Conservation (phyloP, 2,888 invertebrate species). For the Drosophila niveifrons region DNA sequence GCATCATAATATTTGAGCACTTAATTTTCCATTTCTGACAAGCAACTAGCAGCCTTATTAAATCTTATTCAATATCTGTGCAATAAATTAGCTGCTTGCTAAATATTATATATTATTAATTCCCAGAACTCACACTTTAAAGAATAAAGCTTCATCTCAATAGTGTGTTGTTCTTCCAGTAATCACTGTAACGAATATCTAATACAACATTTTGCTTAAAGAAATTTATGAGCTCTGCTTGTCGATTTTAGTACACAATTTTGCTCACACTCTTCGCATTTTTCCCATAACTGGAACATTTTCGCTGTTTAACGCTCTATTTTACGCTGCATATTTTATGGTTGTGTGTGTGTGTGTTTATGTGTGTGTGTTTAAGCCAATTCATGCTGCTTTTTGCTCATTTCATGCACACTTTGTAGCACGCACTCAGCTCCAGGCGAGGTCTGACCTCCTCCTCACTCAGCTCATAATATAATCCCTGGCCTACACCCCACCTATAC, state of each 20-base stretch:
- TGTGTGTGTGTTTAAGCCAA: slow-evolving; percentile 4
- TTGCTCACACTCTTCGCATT: background rate
- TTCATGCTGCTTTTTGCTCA: slow-evolving; percentile 58
- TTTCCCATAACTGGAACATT: slow-evolving; percentile 10
- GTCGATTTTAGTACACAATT: slow-evolving; percentile 23
- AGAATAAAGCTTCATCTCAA: background rate
- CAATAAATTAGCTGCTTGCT: too few species aligned
- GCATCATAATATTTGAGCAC: too few species aligned
- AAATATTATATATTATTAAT: too few species aligned
- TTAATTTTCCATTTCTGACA: too few species aligned
- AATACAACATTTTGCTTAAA: slow-evolving; percentile 2
- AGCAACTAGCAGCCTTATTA: too few species aligned
- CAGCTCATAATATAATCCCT: background rate
- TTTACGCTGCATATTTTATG: slow-evolving; percentile 58
- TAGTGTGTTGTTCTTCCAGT: background rate
- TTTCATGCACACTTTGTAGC: slow-evolving; percentile 69
- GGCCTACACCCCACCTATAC: background rate
- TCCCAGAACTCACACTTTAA: background rate
- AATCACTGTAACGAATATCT: background rate
- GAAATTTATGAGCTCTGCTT: slow-evolving; percentile 34
- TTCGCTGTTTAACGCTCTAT: slow-evolving; percentile 49
- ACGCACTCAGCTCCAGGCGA: slow-evolving; percentile 22
- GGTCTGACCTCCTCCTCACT: background rate
- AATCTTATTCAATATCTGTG: too few species aligned
- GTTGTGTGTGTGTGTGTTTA: background rate